phyloP scores from a whole-genome alignment of 1,140 invertebrate genomes.

The Mizuhopecten yessoensis region DNA sequence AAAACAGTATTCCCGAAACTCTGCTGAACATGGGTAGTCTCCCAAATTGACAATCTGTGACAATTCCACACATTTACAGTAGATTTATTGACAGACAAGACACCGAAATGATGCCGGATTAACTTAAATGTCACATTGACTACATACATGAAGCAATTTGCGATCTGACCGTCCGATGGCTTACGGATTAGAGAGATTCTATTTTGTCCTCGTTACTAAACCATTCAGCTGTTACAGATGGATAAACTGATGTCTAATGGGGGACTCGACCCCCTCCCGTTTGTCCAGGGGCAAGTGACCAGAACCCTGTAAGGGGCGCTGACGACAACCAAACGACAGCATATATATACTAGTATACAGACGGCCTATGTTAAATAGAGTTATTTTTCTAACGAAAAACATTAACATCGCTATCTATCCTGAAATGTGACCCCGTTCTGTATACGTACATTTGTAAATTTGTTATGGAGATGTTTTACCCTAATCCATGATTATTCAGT shows the following conservation, averaged over 20 bases:
- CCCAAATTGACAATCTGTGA: neutral
- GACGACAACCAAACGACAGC: too few species aligned
- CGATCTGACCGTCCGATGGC: neutral
- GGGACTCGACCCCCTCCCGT: too few species aligned
- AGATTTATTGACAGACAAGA: neutral
- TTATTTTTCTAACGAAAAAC: too few species aligned
- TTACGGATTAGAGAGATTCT: too few species aligned
- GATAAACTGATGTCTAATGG: too few species aligned
- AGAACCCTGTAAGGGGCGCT: too few species aligned
- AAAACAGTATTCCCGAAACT: too few species aligned
- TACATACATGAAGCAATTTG: neutral
- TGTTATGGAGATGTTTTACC: neutral
- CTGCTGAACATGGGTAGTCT: neutral
- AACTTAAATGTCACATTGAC: neutral
- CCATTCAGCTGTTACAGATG: too few species aligned
- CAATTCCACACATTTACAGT: neutral
- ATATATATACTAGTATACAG: too few species aligned
- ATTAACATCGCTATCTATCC: neutral
- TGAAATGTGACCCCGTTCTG: neutral
- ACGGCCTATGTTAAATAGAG: too few species aligned
- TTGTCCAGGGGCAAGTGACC: too few species aligned
- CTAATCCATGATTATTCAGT: neutral
- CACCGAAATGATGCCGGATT: neutral
- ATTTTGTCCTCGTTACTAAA: too few species aligned
- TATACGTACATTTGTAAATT: neutral